These are phyloP conservation scores for Platysternon megacephalum DNA, from an alignment of 2,113 vertebrate genomes.

Conservation along the genomic window DNA sequence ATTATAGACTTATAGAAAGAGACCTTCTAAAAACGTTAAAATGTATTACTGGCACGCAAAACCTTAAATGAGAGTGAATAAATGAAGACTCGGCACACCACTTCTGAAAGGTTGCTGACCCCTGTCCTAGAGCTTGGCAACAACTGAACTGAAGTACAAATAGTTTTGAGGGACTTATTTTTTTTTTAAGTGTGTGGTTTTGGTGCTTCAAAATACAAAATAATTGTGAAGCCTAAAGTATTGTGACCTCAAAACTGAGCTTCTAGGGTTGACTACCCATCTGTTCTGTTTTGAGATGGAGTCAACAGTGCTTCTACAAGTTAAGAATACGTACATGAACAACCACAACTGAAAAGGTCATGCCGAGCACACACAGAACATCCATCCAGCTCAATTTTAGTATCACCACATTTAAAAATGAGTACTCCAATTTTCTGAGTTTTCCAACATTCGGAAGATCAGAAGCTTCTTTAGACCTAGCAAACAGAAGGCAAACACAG, in stretches of 20 bases:
- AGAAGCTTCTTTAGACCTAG: background rate
- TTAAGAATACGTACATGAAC: constrained; percentile 24
- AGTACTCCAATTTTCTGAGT: background rate
- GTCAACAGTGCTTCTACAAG: constrained; percentile 35
- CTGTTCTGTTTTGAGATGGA: constrained; percentile 41
- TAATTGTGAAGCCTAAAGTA: constrained; percentile 55
- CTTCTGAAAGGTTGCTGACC: too few species aligned
- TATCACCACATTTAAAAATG: background rate
- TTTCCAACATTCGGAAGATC: background rate
- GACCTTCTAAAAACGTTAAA: too few species aligned
- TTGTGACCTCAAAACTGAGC: constrained; percentile 51
- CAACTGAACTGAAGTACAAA: constrained; percentile 37
- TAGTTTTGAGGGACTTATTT: background rate
- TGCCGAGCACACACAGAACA: constrained; percentile 41
- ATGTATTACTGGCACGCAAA: too few species aligned
- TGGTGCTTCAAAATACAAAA: constrained; percentile 51
- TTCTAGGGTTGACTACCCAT: constrained; percentile 65
- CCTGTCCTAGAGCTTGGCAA: constrained; percentile 46
- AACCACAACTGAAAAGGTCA: constrained; percentile 52
- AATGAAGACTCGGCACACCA: too few species aligned
- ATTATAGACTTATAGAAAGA: too few species aligned
- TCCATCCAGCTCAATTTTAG: constrained; percentile 10
- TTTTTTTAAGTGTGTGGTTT: constrained; percentile 33
- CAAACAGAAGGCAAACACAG: background rate
- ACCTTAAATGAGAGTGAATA: too few species aligned